These are phyloP conservation scores for Cenopis cana DNA, from an alignment of 2,888 invertebrate species.

Conservation along the genomic window DNA sequence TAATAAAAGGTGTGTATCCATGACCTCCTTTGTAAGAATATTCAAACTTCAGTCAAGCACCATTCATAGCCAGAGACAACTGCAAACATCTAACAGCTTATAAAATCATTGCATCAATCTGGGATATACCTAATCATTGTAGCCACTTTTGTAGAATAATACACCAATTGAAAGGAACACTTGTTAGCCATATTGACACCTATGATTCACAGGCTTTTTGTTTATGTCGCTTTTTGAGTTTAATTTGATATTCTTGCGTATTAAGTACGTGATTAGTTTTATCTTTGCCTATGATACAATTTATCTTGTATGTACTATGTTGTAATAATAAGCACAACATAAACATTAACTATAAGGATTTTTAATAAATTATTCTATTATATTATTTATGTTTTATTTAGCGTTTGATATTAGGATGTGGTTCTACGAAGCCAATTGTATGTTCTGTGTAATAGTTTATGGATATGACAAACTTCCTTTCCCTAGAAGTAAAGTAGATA, in stretches of 20 bases:
- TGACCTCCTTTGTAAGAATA: conserved; percentile 55
- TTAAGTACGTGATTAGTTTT: too few relatives aligned
- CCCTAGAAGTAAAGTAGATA: too few relatives aligned
- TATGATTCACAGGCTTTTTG: conserved; percentile 5
- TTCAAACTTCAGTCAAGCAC: conserved; percentile 46
- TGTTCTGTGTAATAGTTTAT: too few relatives aligned
- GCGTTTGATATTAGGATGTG: not conserved
- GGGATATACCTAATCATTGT: conserved; percentile 34
- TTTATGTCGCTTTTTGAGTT: not conserved
- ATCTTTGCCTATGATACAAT: too few relatives aligned
- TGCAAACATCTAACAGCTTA: conserved; percentile 49
- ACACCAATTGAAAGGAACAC: conserved; percentile 19
- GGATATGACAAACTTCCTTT: too few relatives aligned
- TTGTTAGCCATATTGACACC: conserved; percentile 21
- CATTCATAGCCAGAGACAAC: conserved; percentile 48
- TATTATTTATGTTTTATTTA: conserved; percentile 3
- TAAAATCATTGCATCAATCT: conserved; percentile 44
- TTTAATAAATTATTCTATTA: too few relatives aligned
- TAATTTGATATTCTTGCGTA: too few relatives aligned
- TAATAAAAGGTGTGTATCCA: conserved; percentile 48
- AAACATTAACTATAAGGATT: too few relatives aligned
- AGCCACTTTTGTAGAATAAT: conserved; percentile 1
- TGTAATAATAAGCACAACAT: too few relatives aligned
- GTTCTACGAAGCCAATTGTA: not conserved
- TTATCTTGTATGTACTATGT: too few relatives aligned